A percentile compares a stretch with the other conserved stretches of the same genome.
phyloP scores from a whole-genome alignment of 2,888 invertebrate genomes.

The Carcina quercana region DNA sequence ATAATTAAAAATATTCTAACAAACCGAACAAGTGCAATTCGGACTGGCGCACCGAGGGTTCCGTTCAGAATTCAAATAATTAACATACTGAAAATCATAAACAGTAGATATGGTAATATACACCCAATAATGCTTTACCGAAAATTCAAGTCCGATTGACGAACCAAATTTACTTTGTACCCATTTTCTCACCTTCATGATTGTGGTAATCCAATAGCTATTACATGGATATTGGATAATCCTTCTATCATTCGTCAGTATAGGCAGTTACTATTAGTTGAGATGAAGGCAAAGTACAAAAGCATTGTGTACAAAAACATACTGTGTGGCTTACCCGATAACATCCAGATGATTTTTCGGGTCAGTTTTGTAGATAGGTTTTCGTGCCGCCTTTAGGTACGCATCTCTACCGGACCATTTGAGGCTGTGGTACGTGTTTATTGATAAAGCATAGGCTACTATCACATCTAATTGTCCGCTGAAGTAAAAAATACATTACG shows the following conservation, averaged over 20 bases:
- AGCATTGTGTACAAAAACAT: too few species aligned
- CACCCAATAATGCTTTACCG: too few species aligned
- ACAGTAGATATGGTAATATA: too few species aligned
- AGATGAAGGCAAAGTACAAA: too few species aligned
- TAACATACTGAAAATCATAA: background rate
- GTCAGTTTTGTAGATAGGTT: background rate
- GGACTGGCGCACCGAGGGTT: background rate
- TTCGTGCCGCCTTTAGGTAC: background rate
- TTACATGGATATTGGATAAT: too few species aligned
- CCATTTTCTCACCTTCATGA: background rate
- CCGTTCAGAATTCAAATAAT: background rate
- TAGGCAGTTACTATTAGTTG: too few species aligned
- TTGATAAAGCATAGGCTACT: slow-evolving; percentile 4
- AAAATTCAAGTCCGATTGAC: too few species aligned
- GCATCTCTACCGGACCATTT: slow-evolving; percentile 1
- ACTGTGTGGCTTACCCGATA: slow-evolving; percentile 1
- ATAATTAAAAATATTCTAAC: background rate
- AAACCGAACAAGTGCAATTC: background rate
- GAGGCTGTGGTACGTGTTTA: slow-evolving; percentile 3
- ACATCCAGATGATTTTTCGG: background rate
- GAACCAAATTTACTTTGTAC: too few species aligned
- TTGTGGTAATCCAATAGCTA: too few species aligned
- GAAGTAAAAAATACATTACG: slow-evolving; percentile 1
- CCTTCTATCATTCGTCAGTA: too few species aligned
- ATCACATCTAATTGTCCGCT: slow-evolving; percentile 8